Conservation (phyloP, 2,797 vertebrate species). For the Trichosurus vulpecula region DNA sequence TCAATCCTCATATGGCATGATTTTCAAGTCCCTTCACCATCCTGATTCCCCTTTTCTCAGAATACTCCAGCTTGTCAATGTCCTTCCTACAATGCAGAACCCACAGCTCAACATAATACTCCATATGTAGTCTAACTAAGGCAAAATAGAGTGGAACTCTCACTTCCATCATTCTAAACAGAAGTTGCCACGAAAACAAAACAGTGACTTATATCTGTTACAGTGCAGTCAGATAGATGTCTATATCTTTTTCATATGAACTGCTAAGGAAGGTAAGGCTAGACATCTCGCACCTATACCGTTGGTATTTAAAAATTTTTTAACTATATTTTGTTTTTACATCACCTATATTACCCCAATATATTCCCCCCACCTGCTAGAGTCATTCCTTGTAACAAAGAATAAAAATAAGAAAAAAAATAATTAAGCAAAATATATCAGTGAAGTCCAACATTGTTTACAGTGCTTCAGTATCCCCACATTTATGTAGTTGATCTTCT, state of each 20-base stretch:
- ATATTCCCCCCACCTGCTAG: background rate
- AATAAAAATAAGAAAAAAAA: background rate
- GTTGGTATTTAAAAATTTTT: background rate
- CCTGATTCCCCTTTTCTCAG: background rate
- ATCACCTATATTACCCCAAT: background rate
- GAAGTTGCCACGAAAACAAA: background rate
- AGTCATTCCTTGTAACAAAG: background rate
- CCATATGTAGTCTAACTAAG: background rate
- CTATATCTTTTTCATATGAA: background rate
- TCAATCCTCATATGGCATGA: background rate
- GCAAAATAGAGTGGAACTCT: background rate
- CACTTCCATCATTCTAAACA: background rate
- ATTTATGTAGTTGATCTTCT: background rate
- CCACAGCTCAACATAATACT: background rate
- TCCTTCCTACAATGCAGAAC: background rate
- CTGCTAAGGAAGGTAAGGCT: background rate
- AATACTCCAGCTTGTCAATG: background rate
- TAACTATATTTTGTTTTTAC: background rate
- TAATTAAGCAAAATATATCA: background rate
- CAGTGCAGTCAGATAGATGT: background rate
- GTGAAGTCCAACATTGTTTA: background rate
- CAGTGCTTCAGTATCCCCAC: background rate
- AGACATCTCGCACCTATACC: background rate
- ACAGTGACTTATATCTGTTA: background rate
- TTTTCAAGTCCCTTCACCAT: background rate